Evolutionary conservation across 2,888 invertebrate species (phyloP).

Genomic region (Dendrolimus houi): DNA sequence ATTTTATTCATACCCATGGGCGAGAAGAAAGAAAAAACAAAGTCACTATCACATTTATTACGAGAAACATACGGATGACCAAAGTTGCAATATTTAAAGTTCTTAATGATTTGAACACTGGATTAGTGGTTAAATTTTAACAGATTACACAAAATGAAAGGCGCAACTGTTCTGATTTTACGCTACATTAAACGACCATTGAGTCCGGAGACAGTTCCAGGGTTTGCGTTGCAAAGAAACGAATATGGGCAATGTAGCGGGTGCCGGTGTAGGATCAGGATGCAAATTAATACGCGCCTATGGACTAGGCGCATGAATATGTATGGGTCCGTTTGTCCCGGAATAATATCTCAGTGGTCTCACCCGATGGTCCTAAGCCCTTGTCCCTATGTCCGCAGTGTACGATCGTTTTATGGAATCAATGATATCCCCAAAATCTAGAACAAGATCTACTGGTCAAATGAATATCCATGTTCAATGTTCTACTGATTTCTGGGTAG

Average conservation of each 20-base stretch:
- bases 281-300: conserved; percentile 73
- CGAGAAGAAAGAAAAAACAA: no score
- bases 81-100: no score
- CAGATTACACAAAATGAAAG: not conserved
- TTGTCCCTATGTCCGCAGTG: not conserved
- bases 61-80: no score
- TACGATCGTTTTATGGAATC: not conserved
- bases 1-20: no score
- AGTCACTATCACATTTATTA: no score
- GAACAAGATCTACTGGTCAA: not conserved
- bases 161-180: conserved; percentile 31
- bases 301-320: conserved; percentile 67
- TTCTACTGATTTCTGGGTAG: no score
- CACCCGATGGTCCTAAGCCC: conserved; percentile 14
- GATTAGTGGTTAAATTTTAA: no score
- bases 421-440: not conserved
- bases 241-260: conserved; percentile 54
- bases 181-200: conserved; percentile 36
- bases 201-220: conserved; percentile 25
- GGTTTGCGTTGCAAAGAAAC: conserved; percentile 48
- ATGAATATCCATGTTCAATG: no score
- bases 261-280: conserved; percentile 51
- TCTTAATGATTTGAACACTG: no score
- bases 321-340: conserved; percentile 54
- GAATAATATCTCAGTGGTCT: conserved; percentile 58